Percentiles rank a stretch among this genome's conserved stretches.
phyloP scores from a whole-genome alignment of 2,797 vertebrate species.

The Malurus leucopterus region DNA sequence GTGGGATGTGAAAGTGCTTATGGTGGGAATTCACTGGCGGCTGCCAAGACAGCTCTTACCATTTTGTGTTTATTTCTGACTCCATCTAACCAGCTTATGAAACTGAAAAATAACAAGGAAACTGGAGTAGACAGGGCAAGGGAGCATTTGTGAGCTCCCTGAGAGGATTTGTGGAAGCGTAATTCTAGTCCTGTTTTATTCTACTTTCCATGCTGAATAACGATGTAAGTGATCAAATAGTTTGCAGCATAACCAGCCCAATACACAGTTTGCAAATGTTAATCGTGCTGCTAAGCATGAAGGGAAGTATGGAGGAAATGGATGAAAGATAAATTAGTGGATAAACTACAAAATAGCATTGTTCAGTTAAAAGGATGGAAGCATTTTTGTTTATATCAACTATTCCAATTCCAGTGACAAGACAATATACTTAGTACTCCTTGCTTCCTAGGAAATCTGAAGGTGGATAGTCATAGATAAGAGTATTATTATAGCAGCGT shows the following conservation, averaged over 20 bases:
- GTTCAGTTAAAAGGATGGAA: neutral
- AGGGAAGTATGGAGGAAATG: neutral
- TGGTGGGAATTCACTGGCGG: neutral
- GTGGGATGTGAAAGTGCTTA: neutral
- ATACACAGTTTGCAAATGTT: neutral
- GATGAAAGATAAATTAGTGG: neutral
- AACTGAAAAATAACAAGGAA: neutral
- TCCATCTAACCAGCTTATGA: neutral
- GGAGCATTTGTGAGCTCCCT: neutral
- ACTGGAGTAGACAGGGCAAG: neutral
- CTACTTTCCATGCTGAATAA: neutral
- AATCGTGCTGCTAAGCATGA: neutral
- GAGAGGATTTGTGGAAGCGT: neutral
- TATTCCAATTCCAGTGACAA: neutral
- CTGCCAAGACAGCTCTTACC: neutral
- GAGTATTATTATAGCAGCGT: neutral
- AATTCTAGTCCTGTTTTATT: neutral
- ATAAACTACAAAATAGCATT: neutral
- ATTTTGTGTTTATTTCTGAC: constrained; percentile 10
- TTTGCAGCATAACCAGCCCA: neutral
- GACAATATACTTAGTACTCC: neutral
- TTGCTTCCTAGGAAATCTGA: neutral
- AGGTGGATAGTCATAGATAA: neutral
- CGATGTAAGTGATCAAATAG: neutral
- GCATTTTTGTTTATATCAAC: neutral